A percentile compares a stretch with the other conserved stretches of the same genome.
phyloP scores from a whole-genome alignment of 2,113 vertebrate genomes.

The Candoia aspera region DNA sequence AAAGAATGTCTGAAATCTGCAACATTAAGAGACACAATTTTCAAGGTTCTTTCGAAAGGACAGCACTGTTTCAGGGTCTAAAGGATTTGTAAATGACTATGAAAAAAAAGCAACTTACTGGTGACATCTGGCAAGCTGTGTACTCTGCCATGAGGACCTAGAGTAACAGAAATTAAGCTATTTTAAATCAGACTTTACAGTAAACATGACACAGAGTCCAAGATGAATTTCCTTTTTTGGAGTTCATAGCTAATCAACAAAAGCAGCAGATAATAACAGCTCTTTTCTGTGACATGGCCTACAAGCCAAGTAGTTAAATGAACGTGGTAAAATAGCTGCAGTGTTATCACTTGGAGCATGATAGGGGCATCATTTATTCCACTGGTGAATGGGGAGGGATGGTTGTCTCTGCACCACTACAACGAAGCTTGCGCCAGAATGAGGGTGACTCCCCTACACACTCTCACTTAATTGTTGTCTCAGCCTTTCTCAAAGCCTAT shows the following conservation, averaged over 20 bases:
- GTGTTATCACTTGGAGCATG: not conserved
- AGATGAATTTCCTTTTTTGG: not conserved
- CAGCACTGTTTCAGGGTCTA: not conserved
- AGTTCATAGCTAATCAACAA: not conserved
- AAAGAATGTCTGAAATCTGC: not conserved
- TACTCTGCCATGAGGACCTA: slow-evolving; percentile 59
- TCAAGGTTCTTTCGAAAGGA: not conserved
- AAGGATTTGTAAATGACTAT: not conserved
- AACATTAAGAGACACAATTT: not conserved
- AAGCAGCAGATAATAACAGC: not conserved
- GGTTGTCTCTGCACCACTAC: not conserved
- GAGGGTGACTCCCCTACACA: not conserved
- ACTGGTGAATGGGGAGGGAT: not conserved
- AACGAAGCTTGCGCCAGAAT: not conserved
- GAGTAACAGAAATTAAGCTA: not conserved
- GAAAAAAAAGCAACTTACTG: slow-evolving; percentile 57
- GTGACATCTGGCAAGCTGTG: slow-evolving; percentile 55
- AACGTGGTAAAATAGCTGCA: not conserved
- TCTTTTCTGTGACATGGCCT: not conserved
- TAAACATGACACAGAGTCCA: slow-evolving; percentile 3
- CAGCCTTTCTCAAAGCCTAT: not conserved
- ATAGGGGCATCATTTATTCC: not conserved
- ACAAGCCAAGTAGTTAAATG: not conserved
- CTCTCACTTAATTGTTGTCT: not conserved
- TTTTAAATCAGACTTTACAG: not conserved